These are phyloP conservation scores for Blastomussa wellsi DNA, from an alignment of 92 coral and sea anemone species.

Conservation along the genomic window DNA sequence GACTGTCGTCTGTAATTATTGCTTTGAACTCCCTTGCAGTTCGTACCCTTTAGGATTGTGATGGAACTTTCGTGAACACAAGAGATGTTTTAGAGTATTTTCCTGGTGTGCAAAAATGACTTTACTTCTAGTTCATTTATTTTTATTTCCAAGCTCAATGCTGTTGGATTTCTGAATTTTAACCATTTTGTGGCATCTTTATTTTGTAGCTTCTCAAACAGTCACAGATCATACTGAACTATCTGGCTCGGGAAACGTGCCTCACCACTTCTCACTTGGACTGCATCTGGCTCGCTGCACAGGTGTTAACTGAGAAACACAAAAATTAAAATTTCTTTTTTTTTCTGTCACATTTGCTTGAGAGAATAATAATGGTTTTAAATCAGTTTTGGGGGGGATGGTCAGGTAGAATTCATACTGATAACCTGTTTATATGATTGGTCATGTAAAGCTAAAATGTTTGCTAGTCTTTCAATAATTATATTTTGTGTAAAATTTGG, in stretches of 20 bases:
- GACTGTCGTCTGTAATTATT: too few species aligned
- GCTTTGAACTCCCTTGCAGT: too few species aligned
- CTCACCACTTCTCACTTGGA: conserved; percentile 92
- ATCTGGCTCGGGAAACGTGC: conserved; percentile 86
- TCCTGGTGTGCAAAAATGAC: too few species aligned
- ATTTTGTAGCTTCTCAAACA: conserved; percentile 82
- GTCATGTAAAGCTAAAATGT: too few species aligned
- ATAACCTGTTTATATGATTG: too few species aligned
- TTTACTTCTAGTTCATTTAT: too few species aligned
- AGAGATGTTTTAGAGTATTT: too few species aligned
- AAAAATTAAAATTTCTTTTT: background rate
- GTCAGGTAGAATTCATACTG: background rate
- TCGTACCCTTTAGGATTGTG: too few species aligned
- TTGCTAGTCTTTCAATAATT: too few species aligned
- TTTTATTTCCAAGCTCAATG: background rate
- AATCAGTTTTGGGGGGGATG: background rate
- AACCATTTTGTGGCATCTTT: background rate
- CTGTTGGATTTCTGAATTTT: background rate
- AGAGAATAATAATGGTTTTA: background rate
- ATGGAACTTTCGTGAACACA: too few species aligned
- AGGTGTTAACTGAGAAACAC: conserved; percentile 62
- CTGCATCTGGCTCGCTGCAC: conserved; percentile 99
- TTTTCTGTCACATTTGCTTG: background rate
- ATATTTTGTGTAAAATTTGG: too few species aligned
- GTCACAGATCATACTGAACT: conserved; percentile 93